phyloP scores from a whole-genome alignment of 2,797 vertebrate species.

The Sebastes vulpes region DNA sequence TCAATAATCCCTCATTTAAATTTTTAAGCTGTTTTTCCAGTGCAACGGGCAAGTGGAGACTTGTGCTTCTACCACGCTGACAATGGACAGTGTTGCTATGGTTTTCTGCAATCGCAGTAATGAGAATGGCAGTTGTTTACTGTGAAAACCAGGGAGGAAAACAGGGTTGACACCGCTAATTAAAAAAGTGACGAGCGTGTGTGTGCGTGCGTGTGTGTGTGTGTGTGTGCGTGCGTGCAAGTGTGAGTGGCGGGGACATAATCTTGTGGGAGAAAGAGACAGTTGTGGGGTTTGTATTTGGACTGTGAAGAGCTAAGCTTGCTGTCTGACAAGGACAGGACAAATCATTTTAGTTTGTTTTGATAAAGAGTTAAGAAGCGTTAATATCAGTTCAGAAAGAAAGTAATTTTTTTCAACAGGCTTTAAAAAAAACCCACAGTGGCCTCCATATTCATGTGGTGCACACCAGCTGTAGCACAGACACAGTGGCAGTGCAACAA shows the following conservation, averaged over 20 bases:
- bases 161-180: slow-evolving; percentile 40
- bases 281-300: neutral
- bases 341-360: slow-evolving; percentile 2
- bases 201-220: neutral
- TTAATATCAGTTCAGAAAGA: neutral
- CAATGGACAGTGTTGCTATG: slow-evolving; percentile 61
- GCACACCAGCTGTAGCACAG: neutral
- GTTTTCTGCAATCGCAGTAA: slow-evolving; percentile 53
- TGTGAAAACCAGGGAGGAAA: slow-evolving; percentile 31
- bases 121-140: slow-evolving; percentile 47
- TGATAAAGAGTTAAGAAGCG: neutral
- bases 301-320: neutral
- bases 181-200: slow-evolving; percentile 18
- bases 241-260: neutral
- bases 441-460: neutral
- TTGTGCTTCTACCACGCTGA: slow-evolving; percentile 29
- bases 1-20: slow-evolving; percentile 70
- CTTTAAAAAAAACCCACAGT: neutral
- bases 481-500: neutral
- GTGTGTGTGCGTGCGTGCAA: neutral
- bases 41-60: slow-evolving; percentile 41
- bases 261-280: neutral
- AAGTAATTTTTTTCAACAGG: neutral
- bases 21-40: slow-evolving; percentile 60
- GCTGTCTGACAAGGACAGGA: slow-evolving; percentile 6